These are phyloP conservation scores for Litocranius walleri DNA, from an alignment of 2,113 vertebrate species.

Conservation along the genomic window DNA sequence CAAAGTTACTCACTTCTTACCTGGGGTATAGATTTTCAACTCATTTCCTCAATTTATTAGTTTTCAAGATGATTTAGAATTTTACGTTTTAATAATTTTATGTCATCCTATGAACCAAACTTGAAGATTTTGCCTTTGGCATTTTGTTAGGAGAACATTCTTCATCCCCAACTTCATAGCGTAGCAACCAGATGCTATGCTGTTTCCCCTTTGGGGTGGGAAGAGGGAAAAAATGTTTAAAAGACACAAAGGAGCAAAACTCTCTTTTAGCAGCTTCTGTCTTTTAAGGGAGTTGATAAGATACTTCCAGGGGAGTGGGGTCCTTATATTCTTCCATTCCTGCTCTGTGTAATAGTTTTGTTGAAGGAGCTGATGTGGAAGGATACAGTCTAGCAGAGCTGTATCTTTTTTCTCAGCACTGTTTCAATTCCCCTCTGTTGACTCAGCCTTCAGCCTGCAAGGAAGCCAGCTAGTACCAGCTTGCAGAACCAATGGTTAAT, in stretches of 20 bases:
- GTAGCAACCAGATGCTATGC: neutral
- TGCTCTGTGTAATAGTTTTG: neutral
- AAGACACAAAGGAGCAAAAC: neutral
- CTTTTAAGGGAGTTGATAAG: neutral
- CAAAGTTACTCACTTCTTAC: neutral
- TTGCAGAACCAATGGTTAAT: neutral
- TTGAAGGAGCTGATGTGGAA: neutral
- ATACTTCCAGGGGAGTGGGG: neutral
- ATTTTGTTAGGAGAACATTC: neutral
- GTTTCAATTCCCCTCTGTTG: neutral
- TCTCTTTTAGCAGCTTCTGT: neutral
- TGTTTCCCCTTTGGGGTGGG: neutral
- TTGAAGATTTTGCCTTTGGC: neutral
- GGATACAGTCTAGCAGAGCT: neutral
- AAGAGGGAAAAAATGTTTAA: neutral
- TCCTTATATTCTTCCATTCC: too few relatives aligned
- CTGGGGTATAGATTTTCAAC: neutral
- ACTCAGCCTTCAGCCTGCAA: neutral
- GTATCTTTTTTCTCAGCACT: neutral
- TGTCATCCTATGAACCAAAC: neutral
- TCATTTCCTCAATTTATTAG: neutral
- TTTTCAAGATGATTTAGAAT: neutral
- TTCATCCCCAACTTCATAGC: neutral
- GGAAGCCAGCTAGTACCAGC: neutral
- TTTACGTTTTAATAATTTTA: neutral